A percentile compares a stretch with the other conserved stretches of the same genome.
phyloP scores from a whole-genome alignment of 2,888 invertebrate species.

The Acleris laterana region DNA sequence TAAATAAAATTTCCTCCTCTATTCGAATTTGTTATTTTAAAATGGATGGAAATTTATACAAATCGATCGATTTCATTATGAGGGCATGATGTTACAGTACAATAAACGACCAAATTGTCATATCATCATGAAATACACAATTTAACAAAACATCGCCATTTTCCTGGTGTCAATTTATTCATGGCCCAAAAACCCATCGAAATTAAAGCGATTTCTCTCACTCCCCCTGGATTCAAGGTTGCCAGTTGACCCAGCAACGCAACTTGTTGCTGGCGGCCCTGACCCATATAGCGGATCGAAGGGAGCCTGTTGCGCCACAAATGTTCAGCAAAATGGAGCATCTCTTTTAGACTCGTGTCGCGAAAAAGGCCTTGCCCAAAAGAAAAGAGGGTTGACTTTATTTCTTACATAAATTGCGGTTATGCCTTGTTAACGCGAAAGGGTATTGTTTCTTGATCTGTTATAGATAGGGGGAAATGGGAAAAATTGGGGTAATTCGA shows the following conservation, averaged over 20 bases:
- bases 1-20: too few species aligned
- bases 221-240: constrained; percentile 6
- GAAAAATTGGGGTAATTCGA: constrained; percentile 2
- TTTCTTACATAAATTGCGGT: neutral
- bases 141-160: too few species aligned
- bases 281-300: constrained; percentile 33
- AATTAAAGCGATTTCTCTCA: constrained; percentile 1
- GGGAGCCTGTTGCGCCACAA: neutral
- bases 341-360: too few species aligned
- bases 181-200: neutral
- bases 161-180: neutral
- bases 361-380: neutral
- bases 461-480: neutral
- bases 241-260: constrained; percentile 11
- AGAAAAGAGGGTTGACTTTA: neutral
- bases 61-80: too few species aligned
- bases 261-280: constrained; percentile 43
- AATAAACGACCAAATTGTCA: too few species aligned
- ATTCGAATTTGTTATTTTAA: too few species aligned
- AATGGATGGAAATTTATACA: too few species aligned
- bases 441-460: neutral
- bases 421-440: neutral
- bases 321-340: too few species aligned
- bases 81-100: too few species aligned
- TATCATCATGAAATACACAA: too few species aligned